These are phyloP conservation scores for Rhizoglyphus robini DNA, from an alignment of 1,140 invertebrate species.

Conservation along the genomic window DNA sequence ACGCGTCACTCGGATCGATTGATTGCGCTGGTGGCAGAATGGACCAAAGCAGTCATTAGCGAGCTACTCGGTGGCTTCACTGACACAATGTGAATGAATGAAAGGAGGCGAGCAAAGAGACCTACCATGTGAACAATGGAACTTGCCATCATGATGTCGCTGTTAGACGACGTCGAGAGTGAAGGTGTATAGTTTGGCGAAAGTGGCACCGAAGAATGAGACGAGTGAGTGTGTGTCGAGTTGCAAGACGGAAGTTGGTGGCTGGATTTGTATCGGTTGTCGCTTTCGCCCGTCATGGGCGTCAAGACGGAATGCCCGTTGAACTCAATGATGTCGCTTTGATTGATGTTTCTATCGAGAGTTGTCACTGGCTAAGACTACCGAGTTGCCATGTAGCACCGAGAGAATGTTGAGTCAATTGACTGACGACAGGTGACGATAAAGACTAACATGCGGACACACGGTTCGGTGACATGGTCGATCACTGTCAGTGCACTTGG, in stretches of 20 bases:
- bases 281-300: slow-evolving; percentile 8
- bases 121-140: slow-evolving; percentile 16
- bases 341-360: slow-evolving; percentile 10
- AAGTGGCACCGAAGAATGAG: background rate
- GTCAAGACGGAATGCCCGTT: slow-evolving; percentile 4
- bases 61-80: too few species aligned
- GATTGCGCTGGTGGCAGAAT: too few species aligned
- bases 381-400: too few species aligned
- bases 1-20: too few species aligned
- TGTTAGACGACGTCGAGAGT: background rate
- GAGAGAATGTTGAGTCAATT: too few species aligned
- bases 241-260: slow-evolving; percentile 2
- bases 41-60: too few species aligned
- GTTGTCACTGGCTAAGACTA: background rate
- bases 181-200: background rate
- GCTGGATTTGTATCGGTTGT: background rate
- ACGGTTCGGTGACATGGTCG: too few species aligned
- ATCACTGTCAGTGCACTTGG: too few species aligned
- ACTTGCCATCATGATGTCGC: slow-evolving; percentile 9
- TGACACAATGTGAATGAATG: background rate
- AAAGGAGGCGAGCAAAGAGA: background rate
- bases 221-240: background rate
- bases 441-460: too few species aligned
- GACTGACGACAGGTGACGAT: too few species aligned
- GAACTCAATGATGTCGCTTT: slow-evolving; percentile 7